Base-by-base conservation (phyloP, 2,113 vertebrate species). In the Octodon degus region DNA sequence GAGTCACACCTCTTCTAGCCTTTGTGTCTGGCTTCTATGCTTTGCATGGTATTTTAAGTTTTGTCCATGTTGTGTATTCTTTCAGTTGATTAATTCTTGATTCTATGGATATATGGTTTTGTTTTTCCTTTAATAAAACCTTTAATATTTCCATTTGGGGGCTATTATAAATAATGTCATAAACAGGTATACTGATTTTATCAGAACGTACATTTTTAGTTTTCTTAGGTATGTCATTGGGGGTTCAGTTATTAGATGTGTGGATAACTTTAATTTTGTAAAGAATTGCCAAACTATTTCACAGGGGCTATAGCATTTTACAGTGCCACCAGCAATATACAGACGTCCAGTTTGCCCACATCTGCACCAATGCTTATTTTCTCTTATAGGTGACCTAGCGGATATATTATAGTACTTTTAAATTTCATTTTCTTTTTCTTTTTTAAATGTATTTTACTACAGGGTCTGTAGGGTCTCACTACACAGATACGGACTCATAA, bases 11-110 rank as follows among this genome's bases (percentile, higher is more conserved):
- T n/a, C 58, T 19, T 86, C 7, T 17, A 63, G 11, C 53, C 43
- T 90, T 68, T 74, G 24, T 90, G 37, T 88, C 67, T 80, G 55
- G 13, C 55, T 92, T 80, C 79, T 92, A 70, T 34, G 50, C 76
- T 82, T 86, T 43, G 27, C 17, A 13, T 86, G 53, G 3, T 80
- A 47, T 95, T 55, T 88, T 65, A 79, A 63, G 60, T 27, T 74
- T 81, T 22, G 58, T 90, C 58, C 47, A 10, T 79, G 30, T 79
- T 87, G 22, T 62, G 47, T 50, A 47, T 9, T 88, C 83, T 83
- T 96, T 72, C 47, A 6, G 27, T 58, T 82, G 55, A 90, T 53
- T 84, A 84, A 50, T 88, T 88, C 37, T 94, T 22, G 5, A 16
- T 63, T 80, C 53, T 84, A 5, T 4, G 4, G 34, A 25, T 96